phyloP scores from a whole-genome alignment of 2,888 invertebrate genomes.

The Xestia xanthographa region DNA sequence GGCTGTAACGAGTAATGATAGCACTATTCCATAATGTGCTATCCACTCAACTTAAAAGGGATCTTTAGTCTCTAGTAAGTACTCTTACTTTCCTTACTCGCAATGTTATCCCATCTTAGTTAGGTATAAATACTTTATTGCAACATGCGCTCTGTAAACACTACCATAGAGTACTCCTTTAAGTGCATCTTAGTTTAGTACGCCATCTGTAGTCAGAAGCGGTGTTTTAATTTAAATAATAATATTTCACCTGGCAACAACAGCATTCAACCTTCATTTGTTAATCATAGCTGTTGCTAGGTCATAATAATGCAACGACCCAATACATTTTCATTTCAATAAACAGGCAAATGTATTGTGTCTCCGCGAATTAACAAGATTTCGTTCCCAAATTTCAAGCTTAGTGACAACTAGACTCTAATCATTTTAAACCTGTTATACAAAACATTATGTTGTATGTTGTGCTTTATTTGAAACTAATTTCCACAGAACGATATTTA shows the following conservation, averaged over 20 bases:
- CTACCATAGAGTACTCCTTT: not conserved
- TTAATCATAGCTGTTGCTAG: constrained; percentile 46
- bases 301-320: constrained; percentile 59
- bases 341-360: constrained; percentile 18
- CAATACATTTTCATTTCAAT: constrained; percentile 39
- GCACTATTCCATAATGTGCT: constrained; percentile 10
- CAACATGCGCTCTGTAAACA: constrained; percentile 4
- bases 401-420: constrained; percentile 3
- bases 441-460: not conserved
- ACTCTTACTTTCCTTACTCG: constrained; percentile 19
- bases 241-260: constrained; percentile 34
- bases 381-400: constrained; percentile 1
- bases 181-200: constrained; percentile 4
- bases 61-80: constrained; percentile 28
- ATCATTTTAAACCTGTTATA: not conserved
- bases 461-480: not conserved
- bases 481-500: not conserved
- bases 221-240: constrained; percentile 44
- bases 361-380: constrained; percentile 10
- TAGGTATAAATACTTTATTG: constrained; percentile 17
- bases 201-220: not conserved
- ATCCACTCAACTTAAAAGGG: constrained; percentile 46
- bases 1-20: constrained; percentile 5
- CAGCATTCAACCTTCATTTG: constrained; percentile 39
- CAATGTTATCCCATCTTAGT: constrained; percentile 22